Percentiles rank a stretch among this genome's conserved stretches.
phyloP scores from a whole-genome alignment of 1,140 invertebrate species.

The Dryas iulia region DNA sequence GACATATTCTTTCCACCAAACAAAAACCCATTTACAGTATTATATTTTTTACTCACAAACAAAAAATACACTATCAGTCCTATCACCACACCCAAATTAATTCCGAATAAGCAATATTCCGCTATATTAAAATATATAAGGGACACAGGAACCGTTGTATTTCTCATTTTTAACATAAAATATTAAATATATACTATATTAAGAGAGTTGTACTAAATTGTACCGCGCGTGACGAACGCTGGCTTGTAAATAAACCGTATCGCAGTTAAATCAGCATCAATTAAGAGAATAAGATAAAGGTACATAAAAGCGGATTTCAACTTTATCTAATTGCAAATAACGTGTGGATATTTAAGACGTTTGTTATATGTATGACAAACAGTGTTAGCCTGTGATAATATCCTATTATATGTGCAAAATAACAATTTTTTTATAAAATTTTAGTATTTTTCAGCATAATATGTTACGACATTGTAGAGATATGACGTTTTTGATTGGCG shows the following conservation, averaged over 20 bases:
- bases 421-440: no score
- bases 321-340: constrained; percentile 62
- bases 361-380: background rate
- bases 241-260: constrained; percentile 47
- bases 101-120: constrained; percentile 72
- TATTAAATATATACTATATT: no score
- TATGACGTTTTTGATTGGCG: background rate
- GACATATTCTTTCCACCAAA: constrained; percentile 77
- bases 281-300: constrained; percentile 41
- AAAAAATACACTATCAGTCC: constrained; percentile 70
- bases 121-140: constrained; percentile 74
- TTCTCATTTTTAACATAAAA: constrained; percentile 48
- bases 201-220: no score
- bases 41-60: constrained; percentile 66
- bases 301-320: constrained; percentile 65
- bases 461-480: no score
- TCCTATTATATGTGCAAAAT: background rate
- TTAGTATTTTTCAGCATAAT: no score
- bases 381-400: background rate
- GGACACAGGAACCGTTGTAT: constrained; percentile 41
- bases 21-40: constrained; percentile 63
- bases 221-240: constrained; percentile 17
- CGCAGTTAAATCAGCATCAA: constrained; percentile 43
- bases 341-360: constrained; percentile 27
- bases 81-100: constrained; percentile 68